A percentile compares a stretch with the other conserved stretches of the same genome.
phyloP scores from a whole-genome alignment of 2,888 invertebrate species.

The Anorthoa munda region DNA sequence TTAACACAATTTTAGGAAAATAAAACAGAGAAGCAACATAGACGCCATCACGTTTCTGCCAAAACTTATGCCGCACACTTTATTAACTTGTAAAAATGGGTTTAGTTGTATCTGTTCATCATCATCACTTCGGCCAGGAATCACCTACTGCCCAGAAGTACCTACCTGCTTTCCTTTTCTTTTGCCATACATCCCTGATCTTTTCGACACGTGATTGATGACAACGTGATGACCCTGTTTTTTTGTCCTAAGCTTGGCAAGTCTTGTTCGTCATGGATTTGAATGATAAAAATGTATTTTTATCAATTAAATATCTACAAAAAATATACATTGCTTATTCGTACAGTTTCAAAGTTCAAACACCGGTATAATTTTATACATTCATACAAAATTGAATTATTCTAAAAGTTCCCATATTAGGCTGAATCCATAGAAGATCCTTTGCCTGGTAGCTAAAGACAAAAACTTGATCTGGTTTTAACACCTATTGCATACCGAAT shows the following conservation, averaged over 20 bases:
- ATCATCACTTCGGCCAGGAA: background rate
- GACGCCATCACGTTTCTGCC: too few species aligned
- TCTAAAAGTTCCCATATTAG: background rate
- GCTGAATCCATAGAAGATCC: conserved; percentile 30
- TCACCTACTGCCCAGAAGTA: background rate
- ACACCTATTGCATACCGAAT: conserved; percentile 25
- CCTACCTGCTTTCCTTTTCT: background rate
- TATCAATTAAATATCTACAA: too few species aligned
- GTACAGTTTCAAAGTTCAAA: background rate
- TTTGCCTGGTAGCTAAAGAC: conserved; percentile 38
- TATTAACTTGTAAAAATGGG: too few species aligned
- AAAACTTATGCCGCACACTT: too few species aligned
- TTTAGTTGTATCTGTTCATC: too few species aligned
- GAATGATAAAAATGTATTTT: too few species aligned
- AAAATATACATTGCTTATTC: background rate
- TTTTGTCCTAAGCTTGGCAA: background rate
- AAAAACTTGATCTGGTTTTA: conserved; percentile 56
- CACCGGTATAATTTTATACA: background rate
- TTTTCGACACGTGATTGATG: background rate
- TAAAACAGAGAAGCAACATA: too few species aligned
- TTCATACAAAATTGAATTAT: background rate
- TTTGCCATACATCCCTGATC: background rate
- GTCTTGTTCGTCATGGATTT: background rate
- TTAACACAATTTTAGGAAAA: too few species aligned
- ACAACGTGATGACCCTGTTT: background rate